Percentiles rank a stretch among this genome's conserved stretches.
Conservation (phyloP, 1,140 invertebrate genomes). For the Heliconius melpomene region DNA sequence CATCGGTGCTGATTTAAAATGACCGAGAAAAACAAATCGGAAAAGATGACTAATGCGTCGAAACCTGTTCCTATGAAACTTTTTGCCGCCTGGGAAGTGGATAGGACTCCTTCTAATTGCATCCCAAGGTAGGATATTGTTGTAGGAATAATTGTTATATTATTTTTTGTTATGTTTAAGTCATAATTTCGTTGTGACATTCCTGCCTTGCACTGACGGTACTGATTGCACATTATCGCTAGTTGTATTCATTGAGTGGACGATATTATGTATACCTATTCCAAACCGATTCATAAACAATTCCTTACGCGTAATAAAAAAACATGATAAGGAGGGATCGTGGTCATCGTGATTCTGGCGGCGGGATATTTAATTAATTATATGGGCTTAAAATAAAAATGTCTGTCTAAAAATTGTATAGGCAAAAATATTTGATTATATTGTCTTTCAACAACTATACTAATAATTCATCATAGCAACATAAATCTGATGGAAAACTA, state of each 20-base stretch:
- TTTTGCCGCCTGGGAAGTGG: constrained; percentile 98
- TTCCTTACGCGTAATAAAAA: constrained; percentile 15
- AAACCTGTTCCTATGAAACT: constrained; percentile 98
- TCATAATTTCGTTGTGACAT: constrained; percentile 46
- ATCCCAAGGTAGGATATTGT: constrained; percentile 91
- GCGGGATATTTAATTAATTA: background rate
- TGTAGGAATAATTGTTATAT: constrained; percentile 35
- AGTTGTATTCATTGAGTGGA: constrained; percentile 28
- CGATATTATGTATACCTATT: constrained; percentile 19
- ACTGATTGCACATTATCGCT: constrained; percentile 26
- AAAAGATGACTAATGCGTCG: constrained; percentile 81
- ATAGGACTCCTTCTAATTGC: constrained; percentile 97
- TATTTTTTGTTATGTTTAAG: constrained; percentile 43
- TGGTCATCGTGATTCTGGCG: background rate
- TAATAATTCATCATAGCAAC: too few species aligned
- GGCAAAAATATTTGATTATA: background rate
- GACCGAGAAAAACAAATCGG: constrained; percentile 81
- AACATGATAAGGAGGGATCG: background rate
- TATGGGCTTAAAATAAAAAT: too few species aligned
- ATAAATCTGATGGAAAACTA: too few species aligned
- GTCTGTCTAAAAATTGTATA: background rate
- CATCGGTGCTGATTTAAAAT: constrained; percentile 73
- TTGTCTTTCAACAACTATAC: too few species aligned
- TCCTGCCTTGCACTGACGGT: constrained; percentile 33
- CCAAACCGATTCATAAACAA: constrained; percentile 22